Conservation (phyloP, 2,113 vertebrate species). For the Alectura lathami region DNA sequence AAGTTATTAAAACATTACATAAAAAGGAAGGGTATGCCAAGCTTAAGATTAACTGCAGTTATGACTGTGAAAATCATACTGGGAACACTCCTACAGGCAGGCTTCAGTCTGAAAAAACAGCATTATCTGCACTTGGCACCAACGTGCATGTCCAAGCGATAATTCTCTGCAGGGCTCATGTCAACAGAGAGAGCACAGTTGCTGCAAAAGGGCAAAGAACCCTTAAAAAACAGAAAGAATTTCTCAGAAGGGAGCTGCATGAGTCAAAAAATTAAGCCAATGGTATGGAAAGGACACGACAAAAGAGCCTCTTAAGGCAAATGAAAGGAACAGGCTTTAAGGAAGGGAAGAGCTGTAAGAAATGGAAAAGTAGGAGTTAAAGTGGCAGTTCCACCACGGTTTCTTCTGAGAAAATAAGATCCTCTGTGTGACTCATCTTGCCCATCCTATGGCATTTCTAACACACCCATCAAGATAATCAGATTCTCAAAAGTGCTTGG, state of each 20-base stretch:
- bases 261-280: neutral
- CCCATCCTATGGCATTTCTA: slow-evolving; percentile 41
- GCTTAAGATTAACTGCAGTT: slow-evolving; percentile 61
- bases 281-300: neutral
- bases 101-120: slow-evolving; percentile 48
- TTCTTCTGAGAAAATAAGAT: slow-evolving; percentile 31
- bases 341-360: neutral
- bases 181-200: slow-evolving; percentile 40
- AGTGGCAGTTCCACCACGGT: neutral
- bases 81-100: slow-evolving; percentile 53
- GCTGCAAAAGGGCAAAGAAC: slow-evolving; percentile 47
- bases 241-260: neutral
- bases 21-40: slow-evolving; percentile 43
- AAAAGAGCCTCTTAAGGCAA: neutral
- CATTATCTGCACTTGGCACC: slow-evolving; percentile 71
- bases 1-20: slow-evolving; percentile 21
- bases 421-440: slow-evolving; percentile 23
- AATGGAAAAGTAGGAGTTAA: slow-evolving; percentile 30
- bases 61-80: slow-evolving; percentile 63
- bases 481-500: neutral
- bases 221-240: slow-evolving; percentile 10
- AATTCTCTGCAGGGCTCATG: slow-evolving; percentile 51
- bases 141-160: slow-evolving; percentile 32
- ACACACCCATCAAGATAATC: slow-evolving; percentile 42
- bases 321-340: neutral